Conservation (phyloP, 2,797 vertebrate genomes). For the Heterohyrax brucei region DNA sequence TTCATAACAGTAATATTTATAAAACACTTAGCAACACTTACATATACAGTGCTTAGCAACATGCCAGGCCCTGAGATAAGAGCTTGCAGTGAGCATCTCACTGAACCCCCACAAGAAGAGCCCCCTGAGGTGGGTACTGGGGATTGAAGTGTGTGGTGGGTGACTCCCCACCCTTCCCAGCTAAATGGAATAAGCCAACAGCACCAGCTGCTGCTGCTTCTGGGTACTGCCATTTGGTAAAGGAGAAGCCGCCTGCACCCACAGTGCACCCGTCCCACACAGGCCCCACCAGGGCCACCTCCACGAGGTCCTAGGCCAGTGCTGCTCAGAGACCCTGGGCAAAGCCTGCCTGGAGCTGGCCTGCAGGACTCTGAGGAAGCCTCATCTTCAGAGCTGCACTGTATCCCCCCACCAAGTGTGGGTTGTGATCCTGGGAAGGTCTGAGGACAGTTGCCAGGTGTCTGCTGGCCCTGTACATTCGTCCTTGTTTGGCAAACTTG, state of each 20-base stretch:
- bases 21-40: neutral
- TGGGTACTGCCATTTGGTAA: neutral
- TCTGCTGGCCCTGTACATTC: neutral
- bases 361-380: neutral
- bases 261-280: no score
- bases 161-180: neutral
- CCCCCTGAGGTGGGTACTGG: rapidly evolving
- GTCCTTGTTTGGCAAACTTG: neutral
- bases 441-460: no score
- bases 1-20: neutral
- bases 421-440: neutral
- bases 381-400: neutral
- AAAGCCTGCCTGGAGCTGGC: neutral
- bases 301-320: neutral
- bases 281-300: neutral
- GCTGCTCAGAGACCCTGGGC: neutral
- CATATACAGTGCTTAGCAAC: neutral
- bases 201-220: neutral
- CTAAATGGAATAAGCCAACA: neutral
- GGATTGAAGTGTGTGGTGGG: neutral
- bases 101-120: neutral
- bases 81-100: neutral
- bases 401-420: neutral
- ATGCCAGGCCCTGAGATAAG: neutral
- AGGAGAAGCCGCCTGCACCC: neutral